A percentile compares a stretch with the other conserved stretches of the same genome.
These are phyloP conservation scores for Drosophila bifasciata DNA, from an alignment of 1,140 invertebrate species.

Conservation along the genomic window DNA sequence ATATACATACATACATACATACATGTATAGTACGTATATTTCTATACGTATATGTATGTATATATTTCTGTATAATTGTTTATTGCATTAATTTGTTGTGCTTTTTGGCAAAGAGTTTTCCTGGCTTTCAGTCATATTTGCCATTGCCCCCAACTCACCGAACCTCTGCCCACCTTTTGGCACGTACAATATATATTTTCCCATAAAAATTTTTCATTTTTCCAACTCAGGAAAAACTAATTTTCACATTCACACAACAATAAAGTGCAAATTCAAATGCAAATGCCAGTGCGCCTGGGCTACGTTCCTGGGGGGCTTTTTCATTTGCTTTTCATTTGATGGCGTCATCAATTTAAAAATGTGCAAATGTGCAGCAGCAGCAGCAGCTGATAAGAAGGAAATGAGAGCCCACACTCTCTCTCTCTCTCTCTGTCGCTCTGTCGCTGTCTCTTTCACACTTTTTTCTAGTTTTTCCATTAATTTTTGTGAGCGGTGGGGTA, in stretches of 20 bases:
- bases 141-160: too few species aligned
- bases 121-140: too few species aligned
- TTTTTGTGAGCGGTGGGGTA: constrained; percentile 11
- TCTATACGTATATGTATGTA: too few species aligned
- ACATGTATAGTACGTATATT: too few species aligned
- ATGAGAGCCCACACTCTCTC: constrained; percentile 35
- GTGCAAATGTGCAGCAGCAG: constrained; percentile 20
- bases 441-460: constrained; percentile 6
- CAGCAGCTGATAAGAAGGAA: constrained; percentile 63
- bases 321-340: constrained; percentile 27
- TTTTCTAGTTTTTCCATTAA: constrained; percentile 40
- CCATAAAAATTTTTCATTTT: constrained; percentile 65
- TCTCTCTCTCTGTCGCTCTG: constrained; percentile 25
- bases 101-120: constrained; percentile 29
- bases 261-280: constrained; percentile 29
- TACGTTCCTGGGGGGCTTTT: neutral
- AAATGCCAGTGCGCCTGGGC: constrained; percentile 37
- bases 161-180: neutral
- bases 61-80: constrained; percentile 49
- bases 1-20: constrained; percentile 25
- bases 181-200: constrained; percentile 44
- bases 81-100: constrained; percentile 56
- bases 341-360: constrained; percentile 77
- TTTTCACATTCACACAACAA: constrained; percentile 59
- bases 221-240: constrained; percentile 66